phyloP scores from a whole-genome alignment of 1,140 invertebrate species.

The Diorhabda sublineata region DNA sequence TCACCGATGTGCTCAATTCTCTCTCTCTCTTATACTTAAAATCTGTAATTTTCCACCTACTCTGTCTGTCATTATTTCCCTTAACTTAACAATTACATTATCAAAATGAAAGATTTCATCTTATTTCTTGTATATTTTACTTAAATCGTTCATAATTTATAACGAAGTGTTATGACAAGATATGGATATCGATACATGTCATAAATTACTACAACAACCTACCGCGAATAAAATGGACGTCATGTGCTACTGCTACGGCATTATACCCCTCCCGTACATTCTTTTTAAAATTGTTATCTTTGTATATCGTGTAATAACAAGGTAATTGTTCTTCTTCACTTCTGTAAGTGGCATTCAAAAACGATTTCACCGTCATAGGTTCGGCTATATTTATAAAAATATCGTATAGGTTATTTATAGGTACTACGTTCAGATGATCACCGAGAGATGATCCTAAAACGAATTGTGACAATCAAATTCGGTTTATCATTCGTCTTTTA shows the following conservation, averaged over 20 bases:
- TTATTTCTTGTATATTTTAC: too few relatives aligned
- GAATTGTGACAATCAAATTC: background rate
- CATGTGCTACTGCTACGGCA: slow-evolving; percentile 5
- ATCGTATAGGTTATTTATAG: slow-evolving; percentile 49
- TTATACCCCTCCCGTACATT: slow-evolving; percentile 19
- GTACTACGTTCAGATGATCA: slow-evolving; percentile 47
- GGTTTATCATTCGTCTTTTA: too few relatives aligned
- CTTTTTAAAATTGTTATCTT: slow-evolving; percentile 5
- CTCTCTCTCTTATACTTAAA: too few relatives aligned
- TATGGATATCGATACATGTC: too few relatives aligned
- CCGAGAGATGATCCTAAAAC: slow-evolving; percentile 45
- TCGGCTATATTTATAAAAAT: slow-evolving; percentile 51
- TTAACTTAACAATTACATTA: too few relatives aligned
- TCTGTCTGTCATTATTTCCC: too few relatives aligned
- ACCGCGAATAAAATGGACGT: slow-evolving; percentile 1
- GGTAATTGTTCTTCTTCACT: slow-evolving; percentile 27
- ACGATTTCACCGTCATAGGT: slow-evolving; percentile 48
- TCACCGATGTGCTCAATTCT: too few relatives aligned
- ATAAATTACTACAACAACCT: too few relatives aligned
- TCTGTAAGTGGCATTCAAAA: slow-evolving; percentile 42
- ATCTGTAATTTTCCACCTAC: too few relatives aligned
- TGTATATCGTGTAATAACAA: slow-evolving; percentile 25
- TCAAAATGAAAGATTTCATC: too few relatives aligned
- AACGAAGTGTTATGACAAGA: too few relatives aligned
- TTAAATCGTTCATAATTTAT: too few relatives aligned